Evolutionary conservation across 2,113 vertebrate species (phyloP), one percentile per base, ranked within the genome.

Genomic region (Erythrocercus mccallii): DNA sequence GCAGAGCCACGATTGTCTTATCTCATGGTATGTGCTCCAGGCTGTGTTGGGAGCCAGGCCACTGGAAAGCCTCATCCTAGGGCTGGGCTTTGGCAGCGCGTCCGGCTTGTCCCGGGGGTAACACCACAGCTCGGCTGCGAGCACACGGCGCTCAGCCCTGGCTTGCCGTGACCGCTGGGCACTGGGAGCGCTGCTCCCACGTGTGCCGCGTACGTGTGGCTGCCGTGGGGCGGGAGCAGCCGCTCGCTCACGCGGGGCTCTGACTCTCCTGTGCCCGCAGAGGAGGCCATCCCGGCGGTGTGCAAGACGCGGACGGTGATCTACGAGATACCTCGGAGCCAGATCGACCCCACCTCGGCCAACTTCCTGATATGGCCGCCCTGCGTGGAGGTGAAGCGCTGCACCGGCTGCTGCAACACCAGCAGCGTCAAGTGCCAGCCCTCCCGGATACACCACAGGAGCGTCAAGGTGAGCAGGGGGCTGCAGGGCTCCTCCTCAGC

Each of bases 281-380:
- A 99, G 97, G 99, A 99, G 95, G 99, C 99, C 51, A 98, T 99
- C 94, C 99, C 99, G 1, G 99, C 99, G 1, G 98, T 98, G 96
- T 99, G 99, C 92, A 99, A 99, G 98, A 99, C 99, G 12, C 98
- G 99, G 90, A 99, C 99, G 30, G 99, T 99, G 97, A 99, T 99
- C 95, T 99, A 99, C 3, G 99, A 99, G 98, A 99, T 99, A 96
- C 99, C 99, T 94, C 98, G 99, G 97, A 99, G 99, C 97, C 99
- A 99, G 98, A 99, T 99, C 64, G 99, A 99, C 97, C 99, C 99
- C 95, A 99, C 99, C 7, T 99, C 99, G 7, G 99, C 99, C 96
- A 99, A 99, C 97, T 99, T 99, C 97, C 98, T 99, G 97, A 99
- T 99, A 97, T 99, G 99, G 99, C 99, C 99, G 1, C 98, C 99